Conservation (phyloP, 2,888 invertebrate genomes). For the Crocallis elinguaria region DNA sequence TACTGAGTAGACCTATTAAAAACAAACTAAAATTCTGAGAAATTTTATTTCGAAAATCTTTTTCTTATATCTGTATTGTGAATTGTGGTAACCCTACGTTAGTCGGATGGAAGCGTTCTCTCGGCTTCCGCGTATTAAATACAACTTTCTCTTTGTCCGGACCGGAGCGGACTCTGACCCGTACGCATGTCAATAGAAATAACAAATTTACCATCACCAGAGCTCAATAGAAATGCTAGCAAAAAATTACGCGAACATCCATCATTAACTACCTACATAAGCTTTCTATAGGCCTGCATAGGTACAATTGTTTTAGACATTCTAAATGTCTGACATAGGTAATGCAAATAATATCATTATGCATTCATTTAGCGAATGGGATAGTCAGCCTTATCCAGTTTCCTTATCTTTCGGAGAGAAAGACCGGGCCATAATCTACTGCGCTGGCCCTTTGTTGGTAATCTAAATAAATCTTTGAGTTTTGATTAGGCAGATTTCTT, state of each 20-base stretch:
- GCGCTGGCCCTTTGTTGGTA: too few relatives aligned
- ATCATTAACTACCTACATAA: conserved; percentile 7
- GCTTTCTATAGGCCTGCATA: neutral
- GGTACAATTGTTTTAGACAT: too few relatives aligned
- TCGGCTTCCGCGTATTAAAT: conserved; percentile 38
- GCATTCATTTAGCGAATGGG: too few relatives aligned
- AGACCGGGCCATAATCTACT: too few relatives aligned
- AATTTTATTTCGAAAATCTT: neutral
- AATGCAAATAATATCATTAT: too few relatives aligned
- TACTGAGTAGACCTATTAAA: too few relatives aligned
- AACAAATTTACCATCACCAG: conserved; percentile 23
- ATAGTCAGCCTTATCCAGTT: too few relatives aligned
- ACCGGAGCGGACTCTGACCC: conserved; percentile 34
- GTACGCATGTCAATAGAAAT: conserved; percentile 30
- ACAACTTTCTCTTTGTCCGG: conserved; percentile 43
- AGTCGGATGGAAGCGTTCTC: conserved; percentile 39
- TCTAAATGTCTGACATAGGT: too few relatives aligned
- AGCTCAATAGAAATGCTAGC: conserved; percentile 12
- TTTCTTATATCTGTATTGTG: neutral
- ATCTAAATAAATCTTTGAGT: too few relatives aligned
- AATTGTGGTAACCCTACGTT: conserved; percentile 12
- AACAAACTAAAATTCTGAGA: too few relatives aligned
- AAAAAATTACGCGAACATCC: conserved; percentile 7
- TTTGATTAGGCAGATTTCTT: too few relatives aligned
- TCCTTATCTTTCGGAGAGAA: too few relatives aligned